Conservation (phyloP, 2,797 vertebrate species). For the Gymnoscopelus microlampas region DNA sequence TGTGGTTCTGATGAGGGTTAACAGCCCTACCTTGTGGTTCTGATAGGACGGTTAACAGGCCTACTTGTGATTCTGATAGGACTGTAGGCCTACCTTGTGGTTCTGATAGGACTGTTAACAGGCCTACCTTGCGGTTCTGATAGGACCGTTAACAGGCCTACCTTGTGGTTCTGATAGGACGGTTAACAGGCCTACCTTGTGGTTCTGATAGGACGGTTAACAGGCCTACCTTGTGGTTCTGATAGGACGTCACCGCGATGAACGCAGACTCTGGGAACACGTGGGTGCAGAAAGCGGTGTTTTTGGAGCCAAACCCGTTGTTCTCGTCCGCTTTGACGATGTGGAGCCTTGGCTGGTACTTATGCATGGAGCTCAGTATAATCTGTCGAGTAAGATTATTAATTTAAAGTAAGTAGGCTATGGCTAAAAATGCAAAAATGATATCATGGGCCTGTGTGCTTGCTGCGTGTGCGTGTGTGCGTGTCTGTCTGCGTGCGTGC, state of each 20-base stretch:
- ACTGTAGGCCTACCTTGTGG: too few species aligned
- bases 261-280: conserved; percentile 94
- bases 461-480: conserved; percentile 12
- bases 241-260: conserved; percentile 96
- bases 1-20: conserved; percentile 64
- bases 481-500: conserved; percentile 17
- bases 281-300: conserved; percentile 95
- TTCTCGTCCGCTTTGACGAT: conserved; percentile 98
- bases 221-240: conserved; percentile 82
- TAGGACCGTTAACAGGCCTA: conserved; percentile 51
- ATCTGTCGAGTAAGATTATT: conserved; percentile 82
- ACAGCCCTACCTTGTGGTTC: too few species aligned
- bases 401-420: conserved; percentile 31
- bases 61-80: conserved; percentile 94
- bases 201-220: conserved; percentile 90
- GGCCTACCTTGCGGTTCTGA: conserved; percentile 70
- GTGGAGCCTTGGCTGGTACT: conserved; percentile 96
- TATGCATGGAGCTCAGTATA: conserved; percentile 99
- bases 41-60: too few species aligned
- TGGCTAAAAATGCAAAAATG: neutral
- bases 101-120: too few species aligned
- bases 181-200: conserved; percentile 79
- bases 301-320: conserved; percentile 97
- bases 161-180: conserved; percentile 71
- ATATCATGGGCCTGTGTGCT: conserved; percentile 17